Conservation (phyloP, 1,140 invertebrate genomes). For the Neodiprion virginianus region DNA sequence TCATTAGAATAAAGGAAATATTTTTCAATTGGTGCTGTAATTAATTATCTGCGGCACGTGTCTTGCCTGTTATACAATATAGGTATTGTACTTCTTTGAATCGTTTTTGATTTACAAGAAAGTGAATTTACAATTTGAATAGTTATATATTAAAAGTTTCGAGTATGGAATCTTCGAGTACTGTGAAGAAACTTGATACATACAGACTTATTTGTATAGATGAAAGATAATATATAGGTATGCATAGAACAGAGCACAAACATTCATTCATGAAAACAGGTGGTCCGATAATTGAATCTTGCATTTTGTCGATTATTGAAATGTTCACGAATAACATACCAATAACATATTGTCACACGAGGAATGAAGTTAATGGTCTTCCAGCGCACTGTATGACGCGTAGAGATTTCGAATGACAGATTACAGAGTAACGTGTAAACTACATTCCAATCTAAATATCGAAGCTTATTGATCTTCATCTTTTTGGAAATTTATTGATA, state of each 20-base stretch:
- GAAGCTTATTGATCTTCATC: not conserved
- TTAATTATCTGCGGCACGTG: not conserved
- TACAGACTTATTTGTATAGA: not conserved
- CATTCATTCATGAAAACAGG: not conserved
- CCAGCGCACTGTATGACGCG: too few relatives aligned
- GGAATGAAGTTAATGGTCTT: too few relatives aligned
- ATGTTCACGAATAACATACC: too few relatives aligned
- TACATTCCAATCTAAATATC: too few relatives aligned
- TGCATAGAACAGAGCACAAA: not conserved
- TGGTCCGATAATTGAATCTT: not conserved
- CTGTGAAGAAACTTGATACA: too few relatives aligned
- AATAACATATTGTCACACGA: too few relatives aligned
- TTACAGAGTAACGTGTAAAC: too few relatives aligned
- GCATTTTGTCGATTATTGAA: not conserved
- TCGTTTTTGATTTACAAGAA: conserved; percentile 1
- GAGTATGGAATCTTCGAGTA: too few relatives aligned
- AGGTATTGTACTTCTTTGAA: not conserved
- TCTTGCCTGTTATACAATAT: not conserved
- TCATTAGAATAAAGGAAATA: not conserved
- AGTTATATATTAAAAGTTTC: too few relatives aligned
- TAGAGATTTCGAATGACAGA: too few relatives aligned
- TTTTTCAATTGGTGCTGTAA: not conserved
- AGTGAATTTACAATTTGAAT: not conserved
- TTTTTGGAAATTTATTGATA: too few relatives aligned
- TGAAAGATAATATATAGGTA: not conserved